Evolutionary conservation across 2,888 invertebrate species (phyloP).

Genomic region (Drosophila diplacantha): DNA sequence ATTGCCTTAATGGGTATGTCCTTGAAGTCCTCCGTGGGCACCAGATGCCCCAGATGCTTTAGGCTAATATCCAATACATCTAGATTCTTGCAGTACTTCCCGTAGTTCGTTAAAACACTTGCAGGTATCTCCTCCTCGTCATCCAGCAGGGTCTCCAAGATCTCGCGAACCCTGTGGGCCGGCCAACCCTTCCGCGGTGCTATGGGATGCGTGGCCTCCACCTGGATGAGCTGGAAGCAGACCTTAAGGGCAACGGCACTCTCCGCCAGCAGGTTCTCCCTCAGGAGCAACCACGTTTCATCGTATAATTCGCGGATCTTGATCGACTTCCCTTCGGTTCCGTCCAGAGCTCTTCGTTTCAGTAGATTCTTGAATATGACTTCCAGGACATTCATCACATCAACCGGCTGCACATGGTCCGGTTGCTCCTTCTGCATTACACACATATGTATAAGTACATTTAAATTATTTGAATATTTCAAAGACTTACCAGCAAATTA

Average conservation of each 20-base stretch:
- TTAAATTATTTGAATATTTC: neutral
- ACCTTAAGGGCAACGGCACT: constrained; percentile 84
- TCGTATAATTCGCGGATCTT: constrained; percentile 79
- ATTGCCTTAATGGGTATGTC: constrained; percentile 80
- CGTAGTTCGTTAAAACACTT: constrained; percentile 83
- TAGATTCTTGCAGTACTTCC: constrained; percentile 85
- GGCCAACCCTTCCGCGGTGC: constrained; percentile 76
- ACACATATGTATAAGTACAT: neutral
- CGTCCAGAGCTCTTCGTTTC: constrained; percentile 77
- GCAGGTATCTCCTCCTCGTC: constrained; percentile 82
- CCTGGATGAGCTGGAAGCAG: constrained; percentile 84
- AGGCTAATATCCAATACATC: constrained; percentile 88
- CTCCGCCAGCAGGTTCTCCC: constrained; percentile 63
- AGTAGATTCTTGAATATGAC: constrained; percentile 84
- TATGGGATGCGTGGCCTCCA: constrained; percentile 85
- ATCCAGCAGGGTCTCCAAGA: constrained; percentile 83
- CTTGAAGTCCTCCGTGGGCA: constrained; percentile 79
- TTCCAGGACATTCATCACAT: constrained; percentile 82
- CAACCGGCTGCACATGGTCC: constrained; percentile 22
- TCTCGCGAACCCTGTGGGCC: constrained; percentile 81
- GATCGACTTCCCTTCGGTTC: neutral
- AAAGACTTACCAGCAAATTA: constrained; percentile 81
- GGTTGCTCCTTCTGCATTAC: constrained; percentile 54
- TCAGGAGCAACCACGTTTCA: constrained; percentile 81
- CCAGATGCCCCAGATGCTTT: constrained; percentile 80